phyloP scores from a whole-genome alignment of 2,888 invertebrate genomes.

The Barypeithes pellucidus region DNA sequence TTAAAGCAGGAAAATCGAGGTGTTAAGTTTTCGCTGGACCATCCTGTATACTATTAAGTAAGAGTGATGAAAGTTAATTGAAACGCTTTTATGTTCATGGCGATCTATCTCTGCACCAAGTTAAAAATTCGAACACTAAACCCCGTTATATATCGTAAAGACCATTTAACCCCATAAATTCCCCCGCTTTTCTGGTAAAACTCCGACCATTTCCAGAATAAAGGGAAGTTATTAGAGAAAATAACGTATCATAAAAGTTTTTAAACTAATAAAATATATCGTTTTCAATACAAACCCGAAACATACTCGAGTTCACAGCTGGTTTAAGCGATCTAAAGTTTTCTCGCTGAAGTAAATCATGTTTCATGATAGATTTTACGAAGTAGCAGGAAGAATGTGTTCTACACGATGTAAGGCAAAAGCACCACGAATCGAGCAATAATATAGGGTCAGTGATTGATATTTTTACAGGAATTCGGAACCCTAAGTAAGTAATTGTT shows the following conservation, averaged over 20 bases:
- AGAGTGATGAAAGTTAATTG: too few relatives aligned
- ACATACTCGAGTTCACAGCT: slow-evolving; percentile 30
- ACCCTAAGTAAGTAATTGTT: background rate
- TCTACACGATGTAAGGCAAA: background rate
- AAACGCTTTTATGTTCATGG: background rate
- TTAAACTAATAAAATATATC: slow-evolving; percentile 46
- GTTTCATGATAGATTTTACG: slow-evolving; percentile 28
- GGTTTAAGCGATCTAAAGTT: slow-evolving; percentile 27
- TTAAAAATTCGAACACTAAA: slow-evolving; percentile 16
- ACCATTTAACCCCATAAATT: slow-evolving; percentile 36
- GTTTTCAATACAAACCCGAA: slow-evolving; percentile 42
- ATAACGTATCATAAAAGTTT: slow-evolving; percentile 46
- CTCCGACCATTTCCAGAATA: slow-evolving; percentile 31
- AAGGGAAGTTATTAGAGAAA: slow-evolving; percentile 42
- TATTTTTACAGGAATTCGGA: background rate
- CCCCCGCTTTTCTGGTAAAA: slow-evolving; percentile 9
- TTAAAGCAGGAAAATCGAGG: too few relatives aligned
- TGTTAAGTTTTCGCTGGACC: too few relatives aligned
- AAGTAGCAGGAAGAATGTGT: slow-evolving; percentile 24
- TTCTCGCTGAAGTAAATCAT: slow-evolving; percentile 36
- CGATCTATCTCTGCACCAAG: background rate
- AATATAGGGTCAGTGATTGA: background rate
- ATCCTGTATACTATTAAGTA: too few relatives aligned
- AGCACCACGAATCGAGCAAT: background rate
- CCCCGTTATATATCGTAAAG: slow-evolving; percentile 23